A percentile compares a stretch with the other conserved stretches of the same genome.
phyloP scores from a whole-genome alignment of 2,797 vertebrate species.

The Neosilurus mollespiculum region DNA sequence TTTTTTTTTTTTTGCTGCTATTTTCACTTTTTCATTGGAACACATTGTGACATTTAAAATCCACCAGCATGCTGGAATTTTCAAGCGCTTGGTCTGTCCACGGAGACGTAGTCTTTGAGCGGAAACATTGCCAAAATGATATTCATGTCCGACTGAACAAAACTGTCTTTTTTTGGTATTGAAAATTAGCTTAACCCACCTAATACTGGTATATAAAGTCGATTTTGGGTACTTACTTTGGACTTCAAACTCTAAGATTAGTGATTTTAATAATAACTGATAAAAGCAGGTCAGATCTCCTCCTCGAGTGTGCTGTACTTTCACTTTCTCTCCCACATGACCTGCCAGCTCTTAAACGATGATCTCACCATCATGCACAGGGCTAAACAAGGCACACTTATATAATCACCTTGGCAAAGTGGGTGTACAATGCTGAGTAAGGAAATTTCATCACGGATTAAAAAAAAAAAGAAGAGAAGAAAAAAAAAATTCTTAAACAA shows the following conservation, averaged over 20 bases:
- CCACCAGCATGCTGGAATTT: background rate
- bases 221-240: background rate
- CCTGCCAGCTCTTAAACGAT: background rate
- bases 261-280: too few species aligned
- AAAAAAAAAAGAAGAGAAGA: background rate
- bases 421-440: background rate
- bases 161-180: background rate
- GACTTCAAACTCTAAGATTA: background rate
- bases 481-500: background rate
- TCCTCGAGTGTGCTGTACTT: background rate
- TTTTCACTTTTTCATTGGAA: too few species aligned
- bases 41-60: conserved; percentile 13
- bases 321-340: background rate
- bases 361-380: background rate
- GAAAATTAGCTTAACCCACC: background rate
- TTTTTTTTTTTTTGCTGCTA: too few species aligned
- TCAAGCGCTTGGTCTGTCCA: background rate
- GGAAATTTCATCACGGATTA: background rate
- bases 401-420: background rate
- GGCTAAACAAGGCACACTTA: background rate
- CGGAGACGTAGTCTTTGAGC: background rate
- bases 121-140: background rate
- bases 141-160: background rate
- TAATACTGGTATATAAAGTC: background rate
- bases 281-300: background rate